Base-by-base conservation (phyloP, 2,888 invertebrate species). In the Folsomia candida region DNA sequence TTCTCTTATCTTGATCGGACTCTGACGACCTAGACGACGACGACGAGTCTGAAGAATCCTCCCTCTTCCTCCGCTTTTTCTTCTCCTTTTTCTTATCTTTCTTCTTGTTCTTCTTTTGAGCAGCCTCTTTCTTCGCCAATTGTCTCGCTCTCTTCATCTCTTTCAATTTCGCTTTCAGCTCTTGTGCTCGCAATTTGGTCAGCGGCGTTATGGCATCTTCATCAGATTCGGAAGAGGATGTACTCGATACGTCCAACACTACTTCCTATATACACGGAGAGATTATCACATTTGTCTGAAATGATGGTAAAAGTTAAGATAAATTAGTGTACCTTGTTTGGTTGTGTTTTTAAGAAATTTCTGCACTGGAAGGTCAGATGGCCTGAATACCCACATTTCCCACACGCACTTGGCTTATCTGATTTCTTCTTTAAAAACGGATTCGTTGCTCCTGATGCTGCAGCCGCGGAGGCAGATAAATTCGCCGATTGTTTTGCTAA, bases 311-410 rank as follows among this genome's bases (percentile, higher is more conserved):
- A n/a, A 26, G 22, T 62, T 29, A 28, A 62, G 28, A 26, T 27
- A 26, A 61, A 25, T 20, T 14, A 61, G 28, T 29, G 57, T 82
- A 95, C 96, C 82, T 93, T 94, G 81, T 93, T 91, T 0, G 96
- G 95, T 82, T 97, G 94, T 27, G 95, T 84, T 87, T 95, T 93
- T 70, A 96, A 89, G 83, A 97, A 96, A 84, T 97, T 97, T 80
- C 96, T 86, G 82, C 97, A 97, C 83, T 97, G 97, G 83, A 91
- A 97, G 18, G 97, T 97, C 80, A 97, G 86, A 83, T 97, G 97
- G 1, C 97, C 97, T 73, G 94, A 92, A 84, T 96, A 96, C 78
- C 97, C 96, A 86, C 96, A 97, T 84, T 94, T 95, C 83, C 92
- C 94, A 83, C 96, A 96, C 0, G 95, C 74, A 27, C 27, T 28